A percentile compares a stretch with the other conserved stretches of the same genome.
phyloP scores from a whole-genome alignment of 2,113 vertebrate species.

The Plestiodon gilberti region DNA sequence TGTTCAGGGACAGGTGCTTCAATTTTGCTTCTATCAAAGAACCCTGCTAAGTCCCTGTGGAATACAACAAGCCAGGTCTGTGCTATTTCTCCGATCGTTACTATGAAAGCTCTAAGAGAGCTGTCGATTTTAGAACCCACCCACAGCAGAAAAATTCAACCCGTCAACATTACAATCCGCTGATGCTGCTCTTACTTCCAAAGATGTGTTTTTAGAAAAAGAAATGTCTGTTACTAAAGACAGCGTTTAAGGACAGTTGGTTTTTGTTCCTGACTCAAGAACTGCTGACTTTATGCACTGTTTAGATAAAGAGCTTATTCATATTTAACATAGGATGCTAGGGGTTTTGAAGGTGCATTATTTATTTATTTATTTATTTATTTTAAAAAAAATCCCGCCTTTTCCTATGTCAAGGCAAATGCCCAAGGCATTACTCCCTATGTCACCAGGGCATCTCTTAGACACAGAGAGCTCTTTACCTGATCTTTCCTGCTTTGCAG shows the following conservation, averaged over 20 bases:
- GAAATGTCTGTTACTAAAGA: background rate
- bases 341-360: too few species aligned
- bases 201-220: background rate
- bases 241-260: background rate
- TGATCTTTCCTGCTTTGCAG: too few species aligned
- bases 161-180: background rate
- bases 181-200: accelerated
- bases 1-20: background rate
- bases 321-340: too few species aligned
- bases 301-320: background rate
- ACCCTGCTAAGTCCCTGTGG: background rate
- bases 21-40: background rate
- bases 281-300: background rate
- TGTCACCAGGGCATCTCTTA: too few species aligned
- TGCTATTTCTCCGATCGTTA: background rate
- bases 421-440: too few species aligned
- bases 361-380: too few species aligned
- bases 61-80: background rate
- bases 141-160: slow-evolving; percentile 3
- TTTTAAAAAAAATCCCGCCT: too few species aligned
- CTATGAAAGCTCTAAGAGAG: slow-evolving; percentile 4
- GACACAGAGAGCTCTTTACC: too few species aligned
- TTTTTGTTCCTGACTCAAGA: background rate
- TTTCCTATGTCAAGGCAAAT: too few species aligned
- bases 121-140: slow-evolving; percentile 13